These are phyloP conservation scores for Andinoacara biseriatus DNA, from an alignment of 2,113 vertebrate species.

Conservation along the genomic window DNA sequence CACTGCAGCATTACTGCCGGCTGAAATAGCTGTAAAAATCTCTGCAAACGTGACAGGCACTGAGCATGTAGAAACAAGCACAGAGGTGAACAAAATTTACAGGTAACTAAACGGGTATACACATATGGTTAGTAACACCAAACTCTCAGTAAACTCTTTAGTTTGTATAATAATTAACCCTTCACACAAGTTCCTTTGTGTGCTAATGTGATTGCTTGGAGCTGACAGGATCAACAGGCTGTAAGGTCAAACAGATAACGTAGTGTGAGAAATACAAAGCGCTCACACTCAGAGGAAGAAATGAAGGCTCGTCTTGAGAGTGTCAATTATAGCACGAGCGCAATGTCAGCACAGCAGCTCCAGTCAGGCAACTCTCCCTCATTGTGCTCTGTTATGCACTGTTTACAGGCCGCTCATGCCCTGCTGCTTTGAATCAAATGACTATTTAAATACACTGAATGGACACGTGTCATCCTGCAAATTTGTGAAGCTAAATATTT, in stretches of 20 bases:
- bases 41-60: not conserved
- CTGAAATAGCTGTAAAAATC: conserved; percentile 18
- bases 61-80: conserved; percentile 33
- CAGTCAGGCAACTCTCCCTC: conserved; percentile 52
- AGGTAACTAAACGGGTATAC: conserved; percentile 33
- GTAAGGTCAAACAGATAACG: conserved; percentile 30
- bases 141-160: conserved; percentile 18
- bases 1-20: not conserved
- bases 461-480: not conserved
- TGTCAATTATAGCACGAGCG: conserved; percentile 39
- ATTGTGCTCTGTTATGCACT: conserved; percentile 46
- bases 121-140: not conserved
- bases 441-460: conserved; percentile 20
- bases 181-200: conserved; percentile 1
- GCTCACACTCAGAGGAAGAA: conserved; percentile 13
- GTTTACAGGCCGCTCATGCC: conserved; percentile 26
- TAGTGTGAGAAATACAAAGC: conserved; percentile 45
- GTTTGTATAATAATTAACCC: not conserved
- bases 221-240: conserved; percentile 43
- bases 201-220: conserved; percentile 33
- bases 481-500: not conserved
- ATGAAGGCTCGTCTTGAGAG: conserved; percentile 42
- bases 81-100: not conserved
- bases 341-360: conserved; percentile 56
- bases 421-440: conserved; percentile 40